Percentiles rank a stretch among this genome's conserved stretches.
These are phyloP conservation scores for Steinernema khuongi DNA, from an alignment of 1,140 invertebrate genomes.

Conservation along the genomic window DNA sequence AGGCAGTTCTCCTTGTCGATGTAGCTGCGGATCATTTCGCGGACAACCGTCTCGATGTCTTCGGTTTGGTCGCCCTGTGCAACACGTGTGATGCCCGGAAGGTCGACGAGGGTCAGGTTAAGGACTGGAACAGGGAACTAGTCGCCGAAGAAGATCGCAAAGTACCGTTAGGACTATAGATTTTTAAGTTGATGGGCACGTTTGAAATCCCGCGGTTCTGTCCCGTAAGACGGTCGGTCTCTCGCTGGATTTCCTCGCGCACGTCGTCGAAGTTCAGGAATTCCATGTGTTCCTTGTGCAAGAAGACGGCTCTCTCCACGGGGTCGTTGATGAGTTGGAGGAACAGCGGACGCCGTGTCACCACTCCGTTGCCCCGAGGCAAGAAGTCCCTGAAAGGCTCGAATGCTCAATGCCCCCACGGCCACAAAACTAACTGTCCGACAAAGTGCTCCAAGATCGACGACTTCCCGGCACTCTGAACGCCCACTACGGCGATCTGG, in stretches of 20 bases:
- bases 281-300: constrained; percentile 82
- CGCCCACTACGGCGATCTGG: background rate
- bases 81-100: background rate
- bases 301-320: constrained; percentile 83
- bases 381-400: constrained; percentile 70
- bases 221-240: constrained; percentile 86
- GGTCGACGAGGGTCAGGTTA: constrained; percentile 87
- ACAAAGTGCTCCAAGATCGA: constrained; percentile 94
- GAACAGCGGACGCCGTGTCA: constrained; percentile 83
- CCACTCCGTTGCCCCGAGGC: constrained; percentile 87
- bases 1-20: constrained; percentile 65
- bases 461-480: constrained; percentile 74
- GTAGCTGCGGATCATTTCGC: constrained; percentile 61
- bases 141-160: background rate
- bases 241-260: constrained; percentile 76
- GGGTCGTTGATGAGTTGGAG: constrained; percentile 71
- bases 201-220: constrained; percentile 79
- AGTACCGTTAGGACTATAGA: constrained; percentile 77
- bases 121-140: background rate
- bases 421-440: constrained; percentile 64
- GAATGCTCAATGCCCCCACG: background rate
- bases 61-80: background rate
- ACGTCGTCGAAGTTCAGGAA: constrained; percentile 86
- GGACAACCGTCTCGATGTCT: constrained; percentile 58
- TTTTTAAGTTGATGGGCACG: constrained; percentile 90